Evolutionary conservation across 2,888 invertebrate species (phyloP), one percentile per base, ranked within the genome.

Genomic region (Drosophila monieri): DNA sequence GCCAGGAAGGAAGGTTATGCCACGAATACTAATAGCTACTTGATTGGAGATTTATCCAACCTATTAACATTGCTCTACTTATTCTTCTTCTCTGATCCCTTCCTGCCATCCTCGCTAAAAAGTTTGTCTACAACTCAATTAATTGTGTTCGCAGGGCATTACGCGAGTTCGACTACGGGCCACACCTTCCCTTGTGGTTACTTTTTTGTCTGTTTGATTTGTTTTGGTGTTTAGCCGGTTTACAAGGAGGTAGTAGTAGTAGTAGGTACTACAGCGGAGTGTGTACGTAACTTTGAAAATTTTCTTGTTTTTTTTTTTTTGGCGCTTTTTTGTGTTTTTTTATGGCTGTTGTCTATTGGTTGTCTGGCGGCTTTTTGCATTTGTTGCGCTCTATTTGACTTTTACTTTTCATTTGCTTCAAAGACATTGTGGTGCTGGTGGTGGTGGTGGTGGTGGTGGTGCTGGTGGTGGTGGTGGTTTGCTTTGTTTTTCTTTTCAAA

Each of bases 321-420:
- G n/a, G n/a, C n/a, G n/a, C 10, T 32, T 32, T 46, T 58, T 53
- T 14, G 49, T 60, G n/a, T 15, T 14, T 32, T 32, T 27, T 74
- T 21, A 6, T 23, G 41, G 44, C 32, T 53, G 9, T 51, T 60
- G 74, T 68, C 70, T 68, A 49, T 62, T 43, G 61, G 69, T 66
- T 61, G 86, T 83, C 75, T 84, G 52, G 58, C 68, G 65, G 72
- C 72, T 80, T 87, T 80, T 84, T 76, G 76, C 69, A 74, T 86
- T 41, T 75, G 73, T 71, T 80, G 78, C 80, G 80, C 80, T 80
- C 81, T 70, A 80, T 81, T 81, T 87, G 81, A 87, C 81, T 81
- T 81, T 81, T 81, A 87, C 87, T 81, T 81, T 81, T 81, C 62
- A 80, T 84, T 78, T 68, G 74, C 65, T 39, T 2, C 15, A 35